Base-by-base conservation (phyloP, 1,140 invertebrate species). In the Papilio helenus region DNA sequence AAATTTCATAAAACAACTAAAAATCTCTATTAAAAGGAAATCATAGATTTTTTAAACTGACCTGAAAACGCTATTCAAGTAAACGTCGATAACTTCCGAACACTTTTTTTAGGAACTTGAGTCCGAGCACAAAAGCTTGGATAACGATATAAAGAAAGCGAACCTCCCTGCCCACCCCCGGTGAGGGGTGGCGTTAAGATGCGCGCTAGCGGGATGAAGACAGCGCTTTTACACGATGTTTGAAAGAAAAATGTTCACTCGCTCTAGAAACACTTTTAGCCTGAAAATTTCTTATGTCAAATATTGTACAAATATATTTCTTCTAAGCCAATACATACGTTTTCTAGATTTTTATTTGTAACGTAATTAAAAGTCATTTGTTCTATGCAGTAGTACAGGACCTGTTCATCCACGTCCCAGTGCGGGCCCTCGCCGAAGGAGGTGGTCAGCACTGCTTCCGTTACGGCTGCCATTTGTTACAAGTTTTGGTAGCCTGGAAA, bases 91-190 rank as follows among this genome's bases (percentile, higher is more conserved):
- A 82, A 78, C 79, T 86, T 80, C 49, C 58, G 55, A 81, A 81
- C 49, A 71, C 46, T 76, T 84, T 86, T 85, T 82, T 85, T 79
- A 79, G 76, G 76, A 81, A 79, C 49, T 80, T 72, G 79, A 78
- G 74, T 80, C 71, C 26, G 72, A 76, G 16, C 49, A 86, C 85
- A 86, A 86, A 86, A 83, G 81, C 83, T 81, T 68, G 76, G 72
- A 74, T 81, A 81, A 82, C 51, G 71, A 79, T 81, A 82, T 82
- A 83, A 82, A 83, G 80, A 82, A 83, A 77, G 46, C 55, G 51
- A 29, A 76, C 74, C 74, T 72, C 80, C 76, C 58, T 42, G 68
- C 68, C 71, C 51, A 61, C 71, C 72, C 78, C 76, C n/a, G 23
- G 72, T 5, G 26, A 2, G 23, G 79, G 79, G 79, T 29, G 79